Evolutionary conservation across 2,797 vertebrate genomes (phyloP).

Genomic region (Rhinatrema bivittatum): DNA sequence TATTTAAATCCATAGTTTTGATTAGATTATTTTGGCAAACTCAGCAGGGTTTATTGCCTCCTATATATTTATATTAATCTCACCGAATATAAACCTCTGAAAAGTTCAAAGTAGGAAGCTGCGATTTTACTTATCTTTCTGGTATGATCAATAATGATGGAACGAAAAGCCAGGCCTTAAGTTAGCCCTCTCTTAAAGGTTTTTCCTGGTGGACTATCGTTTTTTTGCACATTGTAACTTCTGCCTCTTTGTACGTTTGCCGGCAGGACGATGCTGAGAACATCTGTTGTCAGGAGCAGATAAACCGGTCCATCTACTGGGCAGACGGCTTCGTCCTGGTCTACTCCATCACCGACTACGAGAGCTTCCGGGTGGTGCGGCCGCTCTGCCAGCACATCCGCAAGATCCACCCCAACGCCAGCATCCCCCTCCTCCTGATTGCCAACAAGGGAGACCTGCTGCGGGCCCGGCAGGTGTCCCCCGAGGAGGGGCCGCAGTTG

Average conservation of each 20-base stretch:
- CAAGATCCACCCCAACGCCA: constrained; percentile 80
- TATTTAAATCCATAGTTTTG: no score
- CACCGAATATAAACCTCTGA: no score
- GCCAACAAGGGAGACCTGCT: constrained; percentile 89
- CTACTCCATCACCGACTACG: constrained; percentile 85
- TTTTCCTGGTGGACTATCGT: no score
- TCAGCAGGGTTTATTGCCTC: no score
- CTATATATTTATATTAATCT: no score
- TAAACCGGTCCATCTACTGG: constrained; percentile 86
- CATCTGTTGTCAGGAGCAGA: constrained; percentile 85
- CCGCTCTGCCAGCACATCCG: constrained; percentile 83
- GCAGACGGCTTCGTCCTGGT: constrained; percentile 86
- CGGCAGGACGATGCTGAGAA: constrained; percentile 73
- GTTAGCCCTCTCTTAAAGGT: no score
- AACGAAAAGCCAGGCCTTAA: no score
- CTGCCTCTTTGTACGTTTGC: not conserved
- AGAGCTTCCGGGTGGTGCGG: constrained; percentile 77
- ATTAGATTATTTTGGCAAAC: no score
- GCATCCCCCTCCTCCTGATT: constrained; percentile 80
- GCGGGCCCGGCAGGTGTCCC: constrained; percentile 76
- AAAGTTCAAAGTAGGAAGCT: no score
- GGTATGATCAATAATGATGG: no score
- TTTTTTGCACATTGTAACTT: no score
- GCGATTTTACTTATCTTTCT: no score
- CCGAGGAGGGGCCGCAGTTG: constrained; percentile 74